A percentile compares a stretch with the other conserved stretches of the same genome.
phyloP scores from a whole-genome alignment of 2,113 vertebrate species.

The Labeo rohita region DNA sequence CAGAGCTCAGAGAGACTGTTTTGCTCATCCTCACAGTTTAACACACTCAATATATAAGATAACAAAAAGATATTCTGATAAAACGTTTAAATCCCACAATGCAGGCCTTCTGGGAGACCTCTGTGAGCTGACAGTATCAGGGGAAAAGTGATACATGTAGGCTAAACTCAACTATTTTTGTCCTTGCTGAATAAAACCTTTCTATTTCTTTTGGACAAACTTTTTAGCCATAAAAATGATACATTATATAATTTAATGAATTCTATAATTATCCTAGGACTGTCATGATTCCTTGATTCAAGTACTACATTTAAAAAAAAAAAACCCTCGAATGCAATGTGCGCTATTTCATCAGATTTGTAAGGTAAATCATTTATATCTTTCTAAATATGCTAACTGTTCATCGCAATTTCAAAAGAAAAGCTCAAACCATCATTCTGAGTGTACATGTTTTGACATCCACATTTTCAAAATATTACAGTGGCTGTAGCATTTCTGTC shows the following conservation, averaged over 20 bases:
- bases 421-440: too few relatives aligned
- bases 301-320: too few relatives aligned
- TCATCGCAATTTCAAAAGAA: too few relatives aligned
- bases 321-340: too few relatives aligned
- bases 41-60: background rate
- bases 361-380: too few relatives aligned
- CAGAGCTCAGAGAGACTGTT: background rate
- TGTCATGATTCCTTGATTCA: too few relatives aligned
- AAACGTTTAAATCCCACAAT: background rate
- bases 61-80: background rate
- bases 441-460: too few relatives aligned
- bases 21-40: background rate
- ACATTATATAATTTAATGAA: background rate
- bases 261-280: background rate
- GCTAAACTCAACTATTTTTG: background rate
- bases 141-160: background rate
- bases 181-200: background rate
- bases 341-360: too few relatives aligned
- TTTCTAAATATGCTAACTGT: too few relatives aligned
- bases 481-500: too few relatives aligned
- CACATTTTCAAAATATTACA: too few relatives aligned
- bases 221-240: background rate
- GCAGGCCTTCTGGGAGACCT: background rate
- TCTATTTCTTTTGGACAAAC: background rate
- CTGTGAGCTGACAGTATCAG: background rate